Base-by-base conservation (phyloP, 2,888 invertebrate species). In the Athrips mouffetella region DNA sequence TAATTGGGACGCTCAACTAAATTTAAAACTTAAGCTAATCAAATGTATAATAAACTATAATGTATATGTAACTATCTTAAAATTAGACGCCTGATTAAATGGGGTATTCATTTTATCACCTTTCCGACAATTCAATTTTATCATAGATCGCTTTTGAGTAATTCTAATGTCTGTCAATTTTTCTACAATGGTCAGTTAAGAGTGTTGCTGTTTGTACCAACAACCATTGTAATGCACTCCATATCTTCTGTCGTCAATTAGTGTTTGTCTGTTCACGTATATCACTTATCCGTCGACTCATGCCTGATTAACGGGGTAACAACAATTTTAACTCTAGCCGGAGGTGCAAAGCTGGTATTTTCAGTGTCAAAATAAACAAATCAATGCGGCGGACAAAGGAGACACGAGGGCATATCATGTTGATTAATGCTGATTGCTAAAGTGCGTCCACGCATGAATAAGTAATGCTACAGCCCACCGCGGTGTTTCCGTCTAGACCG, bases 391-490 rank as follows among this genome's bases (percentile, higher is more conserved):
- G 70, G 71, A 71, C 74, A 69, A 69, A 66, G 62, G 70, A 76
- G 80, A 80, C 80, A 76, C 72, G 73, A 74, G 70, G 72, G 76
- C 79, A 79, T 76, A 80, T 80, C 74, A 73, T 73, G 79, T 77
- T 86, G 87, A 87, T 85, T 77, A 85, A 87, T 87, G 87, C 77
- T 87, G 85, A 87, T 88, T 87, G 84, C 85, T 84, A 80, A 83
- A 85, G 80, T 80, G 78, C 80, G 78, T 79, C 78, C 73, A 74
- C 79, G 83, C 80, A 83, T 87, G 85, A 80, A 87, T 86, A 87
- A 85, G 78, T 84, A 86, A 88, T 85, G 77, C 63, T 68, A 66
- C 72, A 78, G 71, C 79, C 79, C 80, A 76, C 84, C 81, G 69
- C 71, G 68, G 71, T 67, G 81, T 80, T 84, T 83, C 85, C 83